These are phyloP conservation scores for Ormyrus rosae DNA, from an alignment of 2,888 invertebrate species.

Conservation along the genomic window DNA sequence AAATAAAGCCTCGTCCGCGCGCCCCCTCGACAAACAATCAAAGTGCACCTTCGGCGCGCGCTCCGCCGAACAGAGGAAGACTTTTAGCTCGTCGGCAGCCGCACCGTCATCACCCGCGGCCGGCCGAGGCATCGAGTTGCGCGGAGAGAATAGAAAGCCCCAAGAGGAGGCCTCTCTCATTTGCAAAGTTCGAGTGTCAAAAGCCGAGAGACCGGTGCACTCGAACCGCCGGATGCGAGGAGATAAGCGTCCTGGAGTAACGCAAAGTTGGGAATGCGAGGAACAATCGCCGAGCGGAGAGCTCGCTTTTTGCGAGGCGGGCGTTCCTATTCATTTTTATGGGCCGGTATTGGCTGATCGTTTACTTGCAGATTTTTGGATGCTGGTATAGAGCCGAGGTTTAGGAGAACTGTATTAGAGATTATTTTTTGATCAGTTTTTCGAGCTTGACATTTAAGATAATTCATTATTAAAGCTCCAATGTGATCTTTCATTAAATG, in stretches of 20 bases:
- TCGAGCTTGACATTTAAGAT: no score
- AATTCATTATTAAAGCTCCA: no score
- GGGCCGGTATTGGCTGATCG: neutral
- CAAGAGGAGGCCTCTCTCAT: neutral
- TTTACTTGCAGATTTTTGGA: neutral
- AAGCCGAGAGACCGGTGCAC: neutral
- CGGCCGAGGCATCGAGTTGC: no score
- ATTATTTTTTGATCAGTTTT: neutral
- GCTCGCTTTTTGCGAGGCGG: neutral
- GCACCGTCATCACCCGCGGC: neutral
- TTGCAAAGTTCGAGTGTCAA: slow-evolving; percentile 34
- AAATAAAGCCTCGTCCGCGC: neutral
- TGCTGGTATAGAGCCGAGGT: neutral
- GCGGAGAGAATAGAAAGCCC: no score
- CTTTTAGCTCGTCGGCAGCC: no score
- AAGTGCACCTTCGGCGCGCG: neutral
- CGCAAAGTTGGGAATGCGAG: slow-evolving; percentile 29
- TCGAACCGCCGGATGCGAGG: slow-evolving; percentile 1
- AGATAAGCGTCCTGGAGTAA: slow-evolving; percentile 35
- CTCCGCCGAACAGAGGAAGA: neutral
- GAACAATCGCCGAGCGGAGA: neutral
- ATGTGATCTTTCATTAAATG: no score
- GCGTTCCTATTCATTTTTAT: neutral
- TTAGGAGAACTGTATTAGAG: neutral
- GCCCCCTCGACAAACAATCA: neutral